Evolutionary conservation across 2,113 vertebrate genomes (phyloP).

Genomic region (Anhinga anhinga): DNA sequence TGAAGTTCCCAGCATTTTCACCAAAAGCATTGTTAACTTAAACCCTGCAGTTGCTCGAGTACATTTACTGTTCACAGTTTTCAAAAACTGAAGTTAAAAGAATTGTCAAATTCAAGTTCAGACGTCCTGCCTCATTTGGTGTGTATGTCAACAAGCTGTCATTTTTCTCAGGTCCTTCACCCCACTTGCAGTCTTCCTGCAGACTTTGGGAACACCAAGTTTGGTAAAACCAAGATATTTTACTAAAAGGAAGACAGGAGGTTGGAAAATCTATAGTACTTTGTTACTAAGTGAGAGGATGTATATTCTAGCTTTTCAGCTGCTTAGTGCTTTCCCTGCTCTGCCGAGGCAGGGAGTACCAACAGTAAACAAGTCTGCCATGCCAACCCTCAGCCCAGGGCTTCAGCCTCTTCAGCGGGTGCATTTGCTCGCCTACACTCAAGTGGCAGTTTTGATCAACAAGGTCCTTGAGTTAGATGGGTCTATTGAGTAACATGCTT

Average conservation of each 20-base stretch:
- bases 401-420: neutral
- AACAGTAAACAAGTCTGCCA: neutral
- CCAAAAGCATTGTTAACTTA: neutral
- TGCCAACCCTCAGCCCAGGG: neutral
- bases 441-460: neutral
- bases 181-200: neutral
- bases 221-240: neutral
- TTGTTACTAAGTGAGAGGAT: neutral
- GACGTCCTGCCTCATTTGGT: neutral
- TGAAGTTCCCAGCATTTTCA: neutral
- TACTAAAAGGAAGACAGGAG: neutral
- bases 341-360: fast-evolving
- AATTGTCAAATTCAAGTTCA: neutral
- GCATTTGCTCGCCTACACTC: neutral
- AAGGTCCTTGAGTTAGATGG: neutral
- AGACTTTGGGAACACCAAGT: neutral
- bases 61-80: neutral
- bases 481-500: neutral
- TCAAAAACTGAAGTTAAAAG: neutral
- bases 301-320: neutral
- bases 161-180: neutral
- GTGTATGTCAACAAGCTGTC: too few species aligned
- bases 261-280: neutral
- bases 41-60: neutral
- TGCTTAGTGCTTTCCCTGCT: too few species aligned